These are phyloP conservation scores for Tachysurus vachellii DNA, from an alignment of 2,113 vertebrate species.

Conservation along the genomic window DNA sequence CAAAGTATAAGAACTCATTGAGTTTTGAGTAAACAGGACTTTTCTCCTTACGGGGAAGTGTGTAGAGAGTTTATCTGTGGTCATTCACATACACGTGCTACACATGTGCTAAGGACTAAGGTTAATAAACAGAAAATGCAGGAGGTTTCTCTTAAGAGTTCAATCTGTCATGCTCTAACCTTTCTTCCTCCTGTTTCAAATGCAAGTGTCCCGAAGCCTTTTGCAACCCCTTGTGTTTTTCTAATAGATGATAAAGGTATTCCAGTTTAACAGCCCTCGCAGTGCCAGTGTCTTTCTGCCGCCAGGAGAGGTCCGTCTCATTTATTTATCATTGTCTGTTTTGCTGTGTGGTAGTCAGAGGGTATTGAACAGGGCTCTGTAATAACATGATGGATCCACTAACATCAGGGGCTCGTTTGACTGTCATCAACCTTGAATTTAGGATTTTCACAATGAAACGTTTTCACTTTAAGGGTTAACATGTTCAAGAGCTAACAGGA, in stretches of 20 bases:
- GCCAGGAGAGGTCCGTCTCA: slow-evolving; percentile 77
- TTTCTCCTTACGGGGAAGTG: neutral
- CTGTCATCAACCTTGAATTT: neutral
- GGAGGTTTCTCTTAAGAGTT: slow-evolving; percentile 13
- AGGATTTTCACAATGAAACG: neutral
- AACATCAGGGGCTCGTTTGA: neutral
- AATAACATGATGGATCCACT: neutral
- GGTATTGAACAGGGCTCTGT: slow-evolving; percentile 5
- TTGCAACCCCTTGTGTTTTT: slow-evolving; percentile 68
- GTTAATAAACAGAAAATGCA: neutral
- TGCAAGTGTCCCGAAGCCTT: slow-evolving; percentile 60
- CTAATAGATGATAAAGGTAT: slow-evolving; percentile 80
- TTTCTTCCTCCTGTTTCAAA: slow-evolving; percentile 54
- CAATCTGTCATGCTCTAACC: slow-evolving; percentile 26
- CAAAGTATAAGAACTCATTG: neutral
- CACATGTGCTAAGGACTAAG: neutral
- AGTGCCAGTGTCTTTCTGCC: slow-evolving; percentile 75
- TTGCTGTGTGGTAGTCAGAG: slow-evolving; percentile 57
- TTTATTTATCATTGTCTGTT: slow-evolving; percentile 65
- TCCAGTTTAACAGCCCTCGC: slow-evolving; percentile 79
- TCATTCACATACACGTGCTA: neutral
- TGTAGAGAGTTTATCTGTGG: neutral
- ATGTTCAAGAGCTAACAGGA: neutral
- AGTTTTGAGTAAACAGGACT: neutral
- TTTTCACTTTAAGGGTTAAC: neutral